Evolutionary conservation across 2,113 vertebrate species (phyloP).

Genomic region (Silurus asotus): DNA sequence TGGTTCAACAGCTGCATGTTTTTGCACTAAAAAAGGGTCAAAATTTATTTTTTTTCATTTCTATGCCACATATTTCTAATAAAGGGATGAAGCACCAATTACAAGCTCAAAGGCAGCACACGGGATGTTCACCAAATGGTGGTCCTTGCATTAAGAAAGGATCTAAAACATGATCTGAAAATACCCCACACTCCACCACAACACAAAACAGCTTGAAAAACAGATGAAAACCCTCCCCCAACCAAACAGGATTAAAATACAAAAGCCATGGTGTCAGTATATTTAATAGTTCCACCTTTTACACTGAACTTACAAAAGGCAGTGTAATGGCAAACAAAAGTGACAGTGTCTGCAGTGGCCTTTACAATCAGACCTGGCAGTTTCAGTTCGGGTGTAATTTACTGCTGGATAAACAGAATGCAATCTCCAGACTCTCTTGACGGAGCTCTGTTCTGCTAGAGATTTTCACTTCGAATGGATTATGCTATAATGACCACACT

Average conservation of each 20-base stretch:
- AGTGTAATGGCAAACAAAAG: conserved; percentile 1
- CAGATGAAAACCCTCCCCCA: background rate
- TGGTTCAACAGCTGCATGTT: background rate
- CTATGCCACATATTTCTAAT: background rate
- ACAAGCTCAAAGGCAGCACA: background rate
- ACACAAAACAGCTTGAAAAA: background rate
- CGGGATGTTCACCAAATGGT: background rate
- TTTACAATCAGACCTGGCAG: background rate
- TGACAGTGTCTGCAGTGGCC: conserved; percentile 19
- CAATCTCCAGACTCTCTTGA: conserved; percentile 10
- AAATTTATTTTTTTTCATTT: background rate
- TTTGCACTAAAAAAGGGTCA: background rate
- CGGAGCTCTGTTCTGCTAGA: background rate
- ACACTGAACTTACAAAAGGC: background rate
- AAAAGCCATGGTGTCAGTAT: background rate
- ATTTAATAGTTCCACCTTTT: conserved; percentile 29
- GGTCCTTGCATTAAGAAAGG: background rate
- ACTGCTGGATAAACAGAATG: conserved; percentile 22
- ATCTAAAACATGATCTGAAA: background rate
- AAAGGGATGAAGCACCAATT: background rate
- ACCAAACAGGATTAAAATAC: background rate
- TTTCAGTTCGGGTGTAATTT: conserved; percentile 17
- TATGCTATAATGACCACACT: background rate
- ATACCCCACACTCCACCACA: background rate
- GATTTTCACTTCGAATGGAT: background rate